Percentiles rank a stretch among this genome's conserved stretches.
Conservation (phyloP, 2,113 vertebrate genomes). For the Hydrolagus affinis region DNA sequence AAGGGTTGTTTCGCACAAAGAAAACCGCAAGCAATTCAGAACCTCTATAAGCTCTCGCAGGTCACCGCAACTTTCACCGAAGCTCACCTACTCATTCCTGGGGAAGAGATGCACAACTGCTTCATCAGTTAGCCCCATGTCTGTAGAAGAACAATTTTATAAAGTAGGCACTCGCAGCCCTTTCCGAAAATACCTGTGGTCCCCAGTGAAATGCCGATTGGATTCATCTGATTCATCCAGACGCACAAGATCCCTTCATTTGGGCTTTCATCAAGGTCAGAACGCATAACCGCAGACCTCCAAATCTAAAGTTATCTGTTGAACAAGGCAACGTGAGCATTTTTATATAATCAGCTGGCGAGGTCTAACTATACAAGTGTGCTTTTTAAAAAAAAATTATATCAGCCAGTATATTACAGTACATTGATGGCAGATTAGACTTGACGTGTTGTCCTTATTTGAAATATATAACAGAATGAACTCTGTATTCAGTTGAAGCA, state of each 20-base stretch:
- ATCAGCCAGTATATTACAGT: background rate
- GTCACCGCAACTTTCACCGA: background rate
- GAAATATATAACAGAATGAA: too few relatives aligned
- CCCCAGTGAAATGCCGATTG: background rate
- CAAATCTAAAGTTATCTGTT: background rate
- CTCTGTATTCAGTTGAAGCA: background rate
- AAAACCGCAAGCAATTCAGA: constrained; percentile 1
- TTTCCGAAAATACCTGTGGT: background rate
- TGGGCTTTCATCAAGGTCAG: background rate
- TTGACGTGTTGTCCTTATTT: background rate
- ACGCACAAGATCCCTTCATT: background rate
- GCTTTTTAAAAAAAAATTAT: background rate
- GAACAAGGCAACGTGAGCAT: background rate
- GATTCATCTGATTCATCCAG: background rate
- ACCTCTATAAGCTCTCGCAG: background rate
- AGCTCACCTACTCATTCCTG: background rate
- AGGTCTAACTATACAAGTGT: background rate
- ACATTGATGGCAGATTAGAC: background rate
- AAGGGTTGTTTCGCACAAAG: background rate
- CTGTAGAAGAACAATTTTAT: constrained; percentile 1
- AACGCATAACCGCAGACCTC: background rate
- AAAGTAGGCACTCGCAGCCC: background rate
- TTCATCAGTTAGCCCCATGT: background rate
- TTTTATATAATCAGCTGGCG: background rate
- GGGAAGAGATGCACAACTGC: background rate